Evolutionary conservation across 2,797 vertebrate species (phyloP).

Genomic region (Alexandromys oeconomus): DNA sequence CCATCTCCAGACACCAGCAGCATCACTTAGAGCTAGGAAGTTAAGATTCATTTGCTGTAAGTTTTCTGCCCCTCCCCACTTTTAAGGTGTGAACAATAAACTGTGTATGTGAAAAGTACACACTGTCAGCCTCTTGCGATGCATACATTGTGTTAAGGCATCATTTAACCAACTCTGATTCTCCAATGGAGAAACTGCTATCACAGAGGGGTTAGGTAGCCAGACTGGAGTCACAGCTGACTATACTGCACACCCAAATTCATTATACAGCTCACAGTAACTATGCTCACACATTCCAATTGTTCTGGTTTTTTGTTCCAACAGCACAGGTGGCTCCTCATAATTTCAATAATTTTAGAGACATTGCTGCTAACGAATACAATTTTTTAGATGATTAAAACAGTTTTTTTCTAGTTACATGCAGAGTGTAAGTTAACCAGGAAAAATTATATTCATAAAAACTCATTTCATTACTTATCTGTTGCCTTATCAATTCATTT

Average conservation of each 20-base stretch:
- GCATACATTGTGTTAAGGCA: not conserved
- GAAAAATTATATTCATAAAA: conserved; percentile 63
- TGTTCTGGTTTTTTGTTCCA: conserved; percentile 35
- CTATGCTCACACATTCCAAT: not conserved
- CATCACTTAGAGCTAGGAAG: not conserved
- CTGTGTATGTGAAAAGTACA: not conserved
- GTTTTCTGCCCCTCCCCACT: not conserved
- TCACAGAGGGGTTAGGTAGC: not conserved
- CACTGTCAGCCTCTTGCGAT: not conserved
- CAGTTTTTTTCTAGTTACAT: not conserved
- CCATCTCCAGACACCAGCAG: not conserved
- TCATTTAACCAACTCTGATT: conserved; percentile 31
- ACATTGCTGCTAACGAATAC: conserved; percentile 13
- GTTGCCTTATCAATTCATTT: conserved; percentile 44
- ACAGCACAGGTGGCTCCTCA: not conserved
- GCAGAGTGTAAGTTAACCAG: conserved; percentile 13
- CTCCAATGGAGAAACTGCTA: conserved; percentile 35
- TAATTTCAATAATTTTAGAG: conserved; percentile 50
- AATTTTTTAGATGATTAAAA: conserved; percentile 28
- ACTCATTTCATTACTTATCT: conserved; percentile 55
- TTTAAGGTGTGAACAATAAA: not conserved
- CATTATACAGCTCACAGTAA: not conserved
- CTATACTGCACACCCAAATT: not conserved
- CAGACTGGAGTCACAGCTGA: not conserved
- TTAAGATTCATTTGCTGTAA: not conserved